Evolutionary conservation across 2,113 vertebrate species (phyloP), one percentile per base, ranked within the genome.

Genomic region (Mastomys coucha): DNA sequence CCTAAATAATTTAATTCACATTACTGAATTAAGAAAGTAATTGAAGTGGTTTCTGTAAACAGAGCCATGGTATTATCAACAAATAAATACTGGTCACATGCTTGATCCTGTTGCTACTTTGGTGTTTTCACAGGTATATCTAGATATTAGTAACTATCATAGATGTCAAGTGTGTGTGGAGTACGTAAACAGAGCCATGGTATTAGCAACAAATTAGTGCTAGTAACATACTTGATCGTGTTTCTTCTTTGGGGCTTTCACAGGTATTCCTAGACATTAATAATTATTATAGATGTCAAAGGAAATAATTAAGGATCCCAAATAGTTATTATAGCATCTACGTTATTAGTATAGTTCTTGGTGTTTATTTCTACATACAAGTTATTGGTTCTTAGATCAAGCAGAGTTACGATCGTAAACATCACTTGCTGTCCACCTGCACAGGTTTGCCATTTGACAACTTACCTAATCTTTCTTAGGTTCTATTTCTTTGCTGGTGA

Each of bases 91-190:
- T 93, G 7, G 39, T 81, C 51, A 91, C 22, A 88, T 45, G 14
- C 19, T 67, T 80, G 33, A 84, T 72, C 26, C 7, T 84, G 1
- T 91, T 73, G 90, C 58, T 17, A 89, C 19, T 65, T 56, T 96
- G 14, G 5, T 72, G 33, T 63, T 92, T 81, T 53, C 28, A 89
- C 3, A 92, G 91, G 76, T 87, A 78, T 16, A 89, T 1, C 14
- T 76, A 26, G 28, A 72, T 93, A 80, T 89, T 94, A 45, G 75
- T 69, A 84, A 75, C 42, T 90, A 87, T 95, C 51, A 60, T 72
- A 49, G 56, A 39, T 1, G 91, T 26, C 20, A 91, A 91, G 19
- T 60, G 58, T 60, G 19, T 60, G 1, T 60, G 58, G 20, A 5
- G 58, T 80, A 1, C 80, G 14, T n/a, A 67, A 80, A 72, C 6